phyloP scores from a whole-genome alignment of 2,797 vertebrate species.

The Petrocephalus sullivani region DNA sequence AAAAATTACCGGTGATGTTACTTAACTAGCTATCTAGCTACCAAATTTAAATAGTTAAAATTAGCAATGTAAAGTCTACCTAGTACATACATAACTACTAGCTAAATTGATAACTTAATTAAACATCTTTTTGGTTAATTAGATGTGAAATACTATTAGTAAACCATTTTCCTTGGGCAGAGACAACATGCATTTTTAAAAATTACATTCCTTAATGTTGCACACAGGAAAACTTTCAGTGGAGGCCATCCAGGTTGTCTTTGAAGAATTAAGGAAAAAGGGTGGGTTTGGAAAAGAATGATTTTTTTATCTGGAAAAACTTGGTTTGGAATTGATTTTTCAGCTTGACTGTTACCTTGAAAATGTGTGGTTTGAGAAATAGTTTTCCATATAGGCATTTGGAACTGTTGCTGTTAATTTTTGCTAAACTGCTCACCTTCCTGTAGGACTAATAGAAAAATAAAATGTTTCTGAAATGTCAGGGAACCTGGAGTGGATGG shows the following conservation, averaged over 20 bases:
- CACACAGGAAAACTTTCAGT: constrained; percentile 80
- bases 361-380: neutral
- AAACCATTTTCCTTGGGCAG: neutral
- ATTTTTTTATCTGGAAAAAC: neutral
- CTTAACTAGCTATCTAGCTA: neutral
- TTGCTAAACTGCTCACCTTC: neutral
- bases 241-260: constrained; percentile 88
- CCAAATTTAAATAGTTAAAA: neutral
- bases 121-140: neutral
- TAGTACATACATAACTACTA: neutral
- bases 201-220: constrained; percentile 61
- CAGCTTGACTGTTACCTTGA: neutral
- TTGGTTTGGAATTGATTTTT: neutral
- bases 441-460: neutral
- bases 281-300: constrained; percentile 53
- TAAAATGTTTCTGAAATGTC: constrained; percentile 11
- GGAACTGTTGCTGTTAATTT: neutral
- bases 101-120: neutral
- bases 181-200: neutral
- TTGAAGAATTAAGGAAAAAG: constrained; percentile 95
- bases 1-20: neutral
- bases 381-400: neutral
- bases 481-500: constrained; percentile 97
- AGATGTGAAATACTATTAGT: neutral
- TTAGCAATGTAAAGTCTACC: neutral